These are phyloP conservation scores for Drosophila nasuta DNA, from an alignment of 1,140 invertebrate species.

Conservation along the genomic window DNA sequence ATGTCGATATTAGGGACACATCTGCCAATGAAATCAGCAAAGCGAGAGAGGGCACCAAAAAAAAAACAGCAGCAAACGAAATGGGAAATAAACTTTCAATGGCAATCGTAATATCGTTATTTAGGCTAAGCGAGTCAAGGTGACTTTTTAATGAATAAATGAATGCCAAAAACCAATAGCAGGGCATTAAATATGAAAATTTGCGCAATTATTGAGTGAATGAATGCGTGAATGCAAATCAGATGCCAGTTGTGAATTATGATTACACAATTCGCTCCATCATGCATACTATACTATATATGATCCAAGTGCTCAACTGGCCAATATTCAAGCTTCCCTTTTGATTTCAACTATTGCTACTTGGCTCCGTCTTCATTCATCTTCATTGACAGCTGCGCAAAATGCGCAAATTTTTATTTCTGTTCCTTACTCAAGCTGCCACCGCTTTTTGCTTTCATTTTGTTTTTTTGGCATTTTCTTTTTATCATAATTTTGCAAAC, in stretches of 20 bases:
- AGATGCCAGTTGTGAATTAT: neutral
- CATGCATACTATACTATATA: too few relatives aligned
- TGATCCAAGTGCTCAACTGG: neutral
- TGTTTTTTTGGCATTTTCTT: slow-evolving; percentile 30
- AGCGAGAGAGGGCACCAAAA: neutral
- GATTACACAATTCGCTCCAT: too few relatives aligned
- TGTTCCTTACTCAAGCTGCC: neutral
- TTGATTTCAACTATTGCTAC: neutral
- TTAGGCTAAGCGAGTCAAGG: slow-evolving; percentile 16
- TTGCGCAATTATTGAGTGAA: neutral
- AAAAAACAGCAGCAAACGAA: too few relatives aligned
- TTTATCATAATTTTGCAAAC: slow-evolving; percentile 65
- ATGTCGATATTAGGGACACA: slow-evolving; percentile 68
- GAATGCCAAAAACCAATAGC: slow-evolving; percentile 2
- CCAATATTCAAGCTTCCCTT: too few relatives aligned
- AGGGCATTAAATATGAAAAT: slow-evolving; percentile 3
- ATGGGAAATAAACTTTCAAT: slow-evolving; percentile 36
- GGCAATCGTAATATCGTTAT: slow-evolving; percentile 3
- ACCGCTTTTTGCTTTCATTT: too few relatives aligned
- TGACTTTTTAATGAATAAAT: slow-evolving; percentile 41
- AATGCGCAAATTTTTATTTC: slow-evolving; percentile 47
- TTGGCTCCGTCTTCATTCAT: slow-evolving; percentile 48
- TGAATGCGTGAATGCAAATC: neutral
- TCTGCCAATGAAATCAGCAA: slow-evolving; percentile 38
- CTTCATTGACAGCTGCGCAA: slow-evolving; percentile 64